Evolutionary conservation across 2,888 invertebrate species (phyloP).

Genomic region (Hoplodrina ambigua): DNA sequence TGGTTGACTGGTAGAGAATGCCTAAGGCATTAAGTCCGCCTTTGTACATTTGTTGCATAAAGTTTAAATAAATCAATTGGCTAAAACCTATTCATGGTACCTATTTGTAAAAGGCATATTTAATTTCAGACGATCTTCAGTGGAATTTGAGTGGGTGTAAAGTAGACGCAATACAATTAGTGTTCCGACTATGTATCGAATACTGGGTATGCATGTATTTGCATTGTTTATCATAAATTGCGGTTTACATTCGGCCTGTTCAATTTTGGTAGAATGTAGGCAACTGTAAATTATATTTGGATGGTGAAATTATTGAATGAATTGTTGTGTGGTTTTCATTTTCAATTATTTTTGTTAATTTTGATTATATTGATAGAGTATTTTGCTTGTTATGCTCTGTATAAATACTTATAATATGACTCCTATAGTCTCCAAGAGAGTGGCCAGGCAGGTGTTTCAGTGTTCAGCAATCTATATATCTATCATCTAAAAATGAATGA

Average conservation of each 20-base stretch:
- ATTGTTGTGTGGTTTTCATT: neutral
- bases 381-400: too few species aligned
- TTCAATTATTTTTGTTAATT: neutral
- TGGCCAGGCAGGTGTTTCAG: too few species aligned
- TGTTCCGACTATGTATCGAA: slow-evolving; percentile 22
- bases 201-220: slow-evolving; percentile 7
- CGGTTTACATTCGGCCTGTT: neutral
- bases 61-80: too few species aligned
- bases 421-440: too few species aligned
- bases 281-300: neutral
- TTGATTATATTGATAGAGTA: too few species aligned
- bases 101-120: slow-evolving; percentile 9
- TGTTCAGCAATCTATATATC: too few species aligned
- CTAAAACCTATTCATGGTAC: too few species aligned
- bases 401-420: too few species aligned
- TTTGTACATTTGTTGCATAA: too few species aligned
- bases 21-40: too few species aligned
- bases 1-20: too few species aligned
- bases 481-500: too few species aligned
- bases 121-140: slow-evolving; percentile 14
- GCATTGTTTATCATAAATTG: slow-evolving; percentile 10
- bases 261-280: neutral
- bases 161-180: slow-evolving; percentile 24
- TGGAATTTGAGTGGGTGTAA: slow-evolving; percentile 16
- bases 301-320: neutral